Evolutionary conservation across 2,888 invertebrate species (phyloP).

Genomic region (Eueremaeus valkanovi): DNA sequence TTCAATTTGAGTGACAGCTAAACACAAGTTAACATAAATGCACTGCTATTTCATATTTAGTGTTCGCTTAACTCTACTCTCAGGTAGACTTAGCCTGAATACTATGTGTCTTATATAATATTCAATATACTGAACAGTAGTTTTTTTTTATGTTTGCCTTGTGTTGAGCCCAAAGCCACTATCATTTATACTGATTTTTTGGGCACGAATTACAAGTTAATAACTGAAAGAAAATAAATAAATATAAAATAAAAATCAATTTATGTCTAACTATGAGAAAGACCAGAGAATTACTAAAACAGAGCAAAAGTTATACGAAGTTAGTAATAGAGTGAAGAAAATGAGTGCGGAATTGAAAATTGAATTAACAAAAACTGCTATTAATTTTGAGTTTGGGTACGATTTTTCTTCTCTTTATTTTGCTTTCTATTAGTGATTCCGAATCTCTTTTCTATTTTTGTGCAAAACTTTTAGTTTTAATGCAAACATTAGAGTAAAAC

Average conservation of each 20-base stretch:
- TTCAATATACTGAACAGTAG: no score
- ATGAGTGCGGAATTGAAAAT: not conserved
- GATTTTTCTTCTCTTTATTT: no score
- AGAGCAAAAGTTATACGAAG: no score
- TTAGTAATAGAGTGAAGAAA: not conserved
- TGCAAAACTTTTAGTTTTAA: constrained; percentile 6
- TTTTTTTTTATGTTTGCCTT: not conserved
- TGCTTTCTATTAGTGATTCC: no score
- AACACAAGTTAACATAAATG: constrained; percentile 17
- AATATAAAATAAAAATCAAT: constrained; percentile 22
- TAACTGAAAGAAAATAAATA: constrained; percentile 16
- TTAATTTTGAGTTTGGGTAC: no score
- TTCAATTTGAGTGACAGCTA: constrained; percentile 15
- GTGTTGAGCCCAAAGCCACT: constrained; percentile 2
- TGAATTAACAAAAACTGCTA: not conserved
- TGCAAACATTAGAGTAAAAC: constrained; percentile 19
- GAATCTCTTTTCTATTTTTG: not conserved
- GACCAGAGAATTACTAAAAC: not conserved
- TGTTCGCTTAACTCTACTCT: not conserved
- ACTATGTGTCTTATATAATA: no score
- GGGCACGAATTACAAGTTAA: constrained; percentile 1
- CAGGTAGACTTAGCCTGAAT: not conserved
- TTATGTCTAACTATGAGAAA: not conserved
- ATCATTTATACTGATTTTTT: constrained; percentile 1
- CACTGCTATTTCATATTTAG: constrained; percentile 12